Evolutionary conservation across 2,888 invertebrate genomes (phyloP), one percentile per base, ranked within the genome.

Genomic region (Agriopis marginaria): DNA sequence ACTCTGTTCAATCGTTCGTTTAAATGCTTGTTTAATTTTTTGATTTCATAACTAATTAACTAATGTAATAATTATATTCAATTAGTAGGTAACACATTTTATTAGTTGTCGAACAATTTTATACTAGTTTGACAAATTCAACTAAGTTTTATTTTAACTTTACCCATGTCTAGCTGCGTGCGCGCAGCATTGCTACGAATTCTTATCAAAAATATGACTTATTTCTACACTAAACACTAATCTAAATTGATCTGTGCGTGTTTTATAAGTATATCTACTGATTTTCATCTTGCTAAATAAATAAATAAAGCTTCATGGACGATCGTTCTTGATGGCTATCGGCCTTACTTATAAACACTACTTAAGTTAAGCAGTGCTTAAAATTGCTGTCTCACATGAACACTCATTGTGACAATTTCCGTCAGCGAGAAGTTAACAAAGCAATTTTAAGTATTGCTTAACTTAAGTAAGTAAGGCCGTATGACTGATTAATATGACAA

Each of bases 151-250:
- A 68, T 39, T 49, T 62, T 75, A 69, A 69, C 56, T 62, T 53
- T 10, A 42, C n/a, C 12, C 50, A 51, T 40, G 14, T 7, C 14
- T 42, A 61, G 40, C n/a, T 23, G 39, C 23, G 40, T 32, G 32
- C 45, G 40, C 60, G 49, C 49, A 60, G 39, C 39, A 17, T 10
- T 42, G 32, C 53, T 63, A 77, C 55, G 60, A 66, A 70, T 76
- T 77, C 75, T 82, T 87, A 87, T 87, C 85, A 89, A 90, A 90
- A 89, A 89, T 90, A 89, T 82, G 81, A 80, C 77, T 80, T 90
- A 89, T 82, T 80, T 80, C 77, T 81, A 86, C 79, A 71, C 71
- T 73, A 75, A n/a, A 58, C 49, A 45, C 58, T 68, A 63, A 63
- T 71, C 79, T 85, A 85, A 76, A 75, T 81, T 78, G 79, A 75